A percentile compares a stretch with the other conserved stretches of the same genome.
phyloP scores from a whole-genome alignment of 92 coral and sea anemone species.

The Umimayanthus chanpuru region DNA sequence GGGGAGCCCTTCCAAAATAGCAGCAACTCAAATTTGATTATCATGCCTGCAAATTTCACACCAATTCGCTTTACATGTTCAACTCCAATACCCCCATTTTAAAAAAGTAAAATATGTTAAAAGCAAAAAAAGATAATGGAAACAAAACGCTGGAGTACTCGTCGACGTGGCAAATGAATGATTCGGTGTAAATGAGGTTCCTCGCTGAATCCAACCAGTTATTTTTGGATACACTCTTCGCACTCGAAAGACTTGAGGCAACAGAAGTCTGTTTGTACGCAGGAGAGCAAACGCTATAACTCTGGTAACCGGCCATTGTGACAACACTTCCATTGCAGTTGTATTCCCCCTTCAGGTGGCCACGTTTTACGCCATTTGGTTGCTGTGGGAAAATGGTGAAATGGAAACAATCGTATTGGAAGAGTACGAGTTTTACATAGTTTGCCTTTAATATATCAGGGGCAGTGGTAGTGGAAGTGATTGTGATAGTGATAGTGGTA shows the following conservation, averaged over 20 bases:
- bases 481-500: not conserved
- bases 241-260: not conserved
- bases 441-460: no score
- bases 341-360: not conserved
- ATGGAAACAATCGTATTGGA: no score
- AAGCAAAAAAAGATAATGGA: conserved; percentile 47
- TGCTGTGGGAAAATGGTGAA: not conserved
- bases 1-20: no score
- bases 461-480: not conserved
- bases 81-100: not conserved
- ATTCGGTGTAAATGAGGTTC: conserved; percentile 45
- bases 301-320: not conserved
- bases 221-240: no score
- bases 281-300: not conserved
- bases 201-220: not conserved
- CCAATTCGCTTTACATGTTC: not conserved
- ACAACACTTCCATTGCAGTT: not conserved
- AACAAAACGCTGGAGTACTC: conserved; percentile 51
- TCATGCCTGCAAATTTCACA: no score
- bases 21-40: no score
- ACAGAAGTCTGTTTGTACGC: not conserved
- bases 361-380: not conserved
- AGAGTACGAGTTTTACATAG: no score
- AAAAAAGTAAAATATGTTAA: conserved; percentile 46
- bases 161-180: conserved; percentile 47